Conservation (phyloP, 2,113 vertebrate species). For the Synodontis membranacea region DNA sequence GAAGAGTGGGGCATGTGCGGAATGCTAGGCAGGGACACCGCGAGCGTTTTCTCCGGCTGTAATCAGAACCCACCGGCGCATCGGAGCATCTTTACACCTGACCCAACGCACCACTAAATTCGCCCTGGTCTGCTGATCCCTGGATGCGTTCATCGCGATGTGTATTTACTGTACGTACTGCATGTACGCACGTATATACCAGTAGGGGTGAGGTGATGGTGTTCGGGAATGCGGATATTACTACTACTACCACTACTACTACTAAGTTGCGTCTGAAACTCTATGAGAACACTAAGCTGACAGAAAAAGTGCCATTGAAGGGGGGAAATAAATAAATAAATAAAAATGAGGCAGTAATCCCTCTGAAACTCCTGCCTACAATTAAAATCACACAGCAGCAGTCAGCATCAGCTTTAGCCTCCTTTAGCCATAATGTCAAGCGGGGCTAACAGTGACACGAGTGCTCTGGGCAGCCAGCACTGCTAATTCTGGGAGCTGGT, state of each 20-base stretch:
- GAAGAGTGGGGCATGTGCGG: constrained; percentile 33
- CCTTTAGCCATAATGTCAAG: constrained; percentile 53
- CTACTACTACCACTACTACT: too few species aligned
- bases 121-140: not conserved
- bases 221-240: constrained; percentile 40
- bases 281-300: constrained; percentile 1
- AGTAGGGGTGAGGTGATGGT: constrained; percentile 28
- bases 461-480: constrained; percentile 22
- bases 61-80: constrained; percentile 19
- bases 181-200: not conserved
- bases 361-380: constrained; percentile 57
- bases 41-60: constrained; percentile 27
- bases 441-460: constrained; percentile 33
- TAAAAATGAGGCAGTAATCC: constrained; percentile 54
- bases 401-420: constrained; percentile 50
- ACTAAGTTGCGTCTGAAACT: not conserved
- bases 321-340: too few species aligned
- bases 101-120: constrained; percentile 43
- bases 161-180: constrained; percentile 4
- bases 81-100: constrained; percentile 36
- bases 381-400: constrained; percentile 54
- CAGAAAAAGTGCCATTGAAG: constrained; percentile 54
- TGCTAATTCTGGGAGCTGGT: constrained; percentile 12
- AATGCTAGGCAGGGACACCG: constrained; percentile 44
- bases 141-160: not conserved